Evolutionary conservation across 2,888 invertebrate species (phyloP).

Genomic region (Hemistola chrysoprasaria): DNA sequence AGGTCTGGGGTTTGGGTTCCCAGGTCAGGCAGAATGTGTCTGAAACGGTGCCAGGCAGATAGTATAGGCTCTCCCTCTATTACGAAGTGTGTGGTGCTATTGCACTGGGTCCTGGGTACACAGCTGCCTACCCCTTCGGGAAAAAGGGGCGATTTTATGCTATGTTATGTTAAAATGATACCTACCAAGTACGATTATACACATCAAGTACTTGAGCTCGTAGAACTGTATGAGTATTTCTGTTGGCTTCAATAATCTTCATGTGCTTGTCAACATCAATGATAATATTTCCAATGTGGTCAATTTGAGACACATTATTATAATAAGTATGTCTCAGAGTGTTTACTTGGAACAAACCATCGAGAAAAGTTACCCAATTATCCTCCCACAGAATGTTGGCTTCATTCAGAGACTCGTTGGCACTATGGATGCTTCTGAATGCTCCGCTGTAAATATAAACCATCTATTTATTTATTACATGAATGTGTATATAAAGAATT

Average conservation of each 20-base stretch:
- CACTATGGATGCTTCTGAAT: slow-evolving; percentile 39
- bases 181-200: slow-evolving; percentile 32
- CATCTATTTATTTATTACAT: too few species aligned
- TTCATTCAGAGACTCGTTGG: slow-evolving; percentile 34
- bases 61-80: too few species aligned
- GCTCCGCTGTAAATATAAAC: slow-evolving; percentile 34
- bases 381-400: slow-evolving; percentile 83
- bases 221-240: slow-evolving; percentile 3
- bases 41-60: too few species aligned
- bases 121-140: too few species aligned
- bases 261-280: slow-evolving; percentile 34
- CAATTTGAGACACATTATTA: slow-evolving; percentile 84
- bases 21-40: too few species aligned
- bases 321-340: slow-evolving; percentile 82
- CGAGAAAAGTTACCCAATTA: slow-evolving; percentile 91
- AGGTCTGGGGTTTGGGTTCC: too few species aligned
- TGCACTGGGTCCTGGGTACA: too few species aligned
- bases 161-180: background rate
- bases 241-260: slow-evolving; percentile 1
- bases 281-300: slow-evolving; percentile 39
- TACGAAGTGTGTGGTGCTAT: too few species aligned
- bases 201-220: slow-evolving; percentile 9
- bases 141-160: too few species aligned
- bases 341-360: slow-evolving; percentile 89
- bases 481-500: too few species aligned